A percentile compares a stretch with the other conserved stretches of the same genome.
Conservation (phyloP, 2,797 vertebrate species). For the Ctenopoma multispine region DNA sequence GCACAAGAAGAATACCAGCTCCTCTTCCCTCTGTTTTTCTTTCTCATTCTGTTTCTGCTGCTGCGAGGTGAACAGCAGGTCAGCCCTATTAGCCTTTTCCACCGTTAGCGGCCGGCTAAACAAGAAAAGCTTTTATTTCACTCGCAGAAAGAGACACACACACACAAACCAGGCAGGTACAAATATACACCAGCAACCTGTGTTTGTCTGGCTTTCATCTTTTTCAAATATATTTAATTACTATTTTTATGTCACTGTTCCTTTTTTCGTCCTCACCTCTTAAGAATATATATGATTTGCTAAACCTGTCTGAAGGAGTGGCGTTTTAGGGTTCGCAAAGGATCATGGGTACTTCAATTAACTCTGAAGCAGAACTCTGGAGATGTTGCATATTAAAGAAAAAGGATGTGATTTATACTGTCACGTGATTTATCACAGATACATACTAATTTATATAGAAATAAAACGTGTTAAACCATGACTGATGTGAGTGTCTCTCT, state of each 20-base stretch:
- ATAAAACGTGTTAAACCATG: no score
- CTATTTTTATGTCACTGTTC: not conserved
- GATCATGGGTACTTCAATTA: slow-evolving; percentile 18
- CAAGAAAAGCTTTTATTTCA: slow-evolving; percentile 69
- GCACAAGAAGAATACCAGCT: slow-evolving; percentile 71
- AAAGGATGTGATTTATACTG: no score
- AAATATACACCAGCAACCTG: slow-evolving; percentile 15
- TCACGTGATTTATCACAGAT: no score
- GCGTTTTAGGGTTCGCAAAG: slow-evolving; percentile 15
- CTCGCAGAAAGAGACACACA: slow-evolving; percentile 37
- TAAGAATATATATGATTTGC: not conserved
- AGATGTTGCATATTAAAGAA: not conserved
- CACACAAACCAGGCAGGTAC: slow-evolving; percentile 32
- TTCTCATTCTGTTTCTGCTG: slow-evolving; percentile 57
- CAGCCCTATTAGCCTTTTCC: slow-evolving; percentile 76
- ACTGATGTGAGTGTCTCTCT: no score
- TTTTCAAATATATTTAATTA: not conserved
- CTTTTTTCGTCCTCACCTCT: not conserved
- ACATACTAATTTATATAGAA: no score
- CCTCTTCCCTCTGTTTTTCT: slow-evolving; percentile 67
- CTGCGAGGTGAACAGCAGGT: slow-evolving; percentile 67
- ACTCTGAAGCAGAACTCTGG: rapidly evolving
- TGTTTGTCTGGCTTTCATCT: slow-evolving; percentile 1
- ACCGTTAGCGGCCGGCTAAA: slow-evolving; percentile 56
- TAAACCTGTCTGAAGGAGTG: no score